phyloP scores from a whole-genome alignment of 2,797 vertebrate genomes.

The Gymnoscopelus braueri region DNA sequence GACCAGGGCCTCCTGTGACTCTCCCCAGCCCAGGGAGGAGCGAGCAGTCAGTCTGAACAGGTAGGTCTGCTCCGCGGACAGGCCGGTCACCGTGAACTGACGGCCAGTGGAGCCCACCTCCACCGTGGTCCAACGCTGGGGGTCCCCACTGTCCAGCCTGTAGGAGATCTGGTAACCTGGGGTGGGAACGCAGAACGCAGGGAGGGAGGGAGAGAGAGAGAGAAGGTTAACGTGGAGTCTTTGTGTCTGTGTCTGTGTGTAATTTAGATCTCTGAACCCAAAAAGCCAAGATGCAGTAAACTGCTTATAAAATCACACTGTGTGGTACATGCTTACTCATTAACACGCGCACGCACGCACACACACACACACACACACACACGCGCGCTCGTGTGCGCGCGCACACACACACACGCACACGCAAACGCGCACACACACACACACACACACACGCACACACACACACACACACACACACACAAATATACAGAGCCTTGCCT shows the following conservation, averaged over 20 bases:
- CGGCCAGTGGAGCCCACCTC: conserved; percentile 91
- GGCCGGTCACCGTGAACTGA: conserved; percentile 91
- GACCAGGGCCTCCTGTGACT: conserved; percentile 89
- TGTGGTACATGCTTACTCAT: conserved; percentile 7
- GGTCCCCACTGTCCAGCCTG: conserved; percentile 88
- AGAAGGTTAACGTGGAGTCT: conserved; percentile 1
- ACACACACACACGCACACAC: not conserved
- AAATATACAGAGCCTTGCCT: no score
- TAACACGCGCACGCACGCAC: conserved; percentile 10
- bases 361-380: conserved; percentile 10
- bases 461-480: conserved; percentile 1
- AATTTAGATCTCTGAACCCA: conserved; percentile 38
- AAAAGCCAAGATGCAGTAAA: conserved; percentile 11
- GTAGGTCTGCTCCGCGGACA: conserved; percentile 88
- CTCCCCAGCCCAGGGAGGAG: conserved; percentile 93
- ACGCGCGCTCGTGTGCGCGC: no score
- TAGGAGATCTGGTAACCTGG: conserved; percentile 96
- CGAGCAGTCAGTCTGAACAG: conserved; percentile 90
- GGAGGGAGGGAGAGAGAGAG: conserved; percentile 24
- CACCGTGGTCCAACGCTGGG: conserved; percentile 90
- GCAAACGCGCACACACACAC: conserved; percentile 11
- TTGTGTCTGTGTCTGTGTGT: not conserved
- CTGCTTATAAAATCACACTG: conserved; percentile 18
- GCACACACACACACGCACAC: conserved; percentile 12
- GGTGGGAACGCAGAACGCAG: not conserved